Evolutionary conservation across 2,888 invertebrate species (phyloP), one percentile per base, ranked within the genome.

Genomic region (Augochlorella aurata): DNA sequence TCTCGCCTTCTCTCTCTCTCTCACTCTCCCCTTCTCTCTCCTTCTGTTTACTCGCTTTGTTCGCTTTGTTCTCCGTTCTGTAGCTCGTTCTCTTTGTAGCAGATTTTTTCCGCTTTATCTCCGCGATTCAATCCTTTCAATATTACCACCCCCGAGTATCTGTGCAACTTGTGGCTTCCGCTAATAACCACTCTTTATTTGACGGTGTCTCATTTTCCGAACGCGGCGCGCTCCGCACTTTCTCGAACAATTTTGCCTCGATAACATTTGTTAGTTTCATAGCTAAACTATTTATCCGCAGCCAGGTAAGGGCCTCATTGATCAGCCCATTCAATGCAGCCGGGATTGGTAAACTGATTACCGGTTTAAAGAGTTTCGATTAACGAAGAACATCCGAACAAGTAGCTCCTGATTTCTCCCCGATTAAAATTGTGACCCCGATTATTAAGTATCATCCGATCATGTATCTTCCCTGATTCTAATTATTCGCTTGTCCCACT

Each of bases 61-160:
- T 21, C 44, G 58, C 58, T 58, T 54, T 24, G 16, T 44, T 21
- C 44, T 54, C 38, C 16, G 47, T 29, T 21, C 38, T 18, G 16
- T 61, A 16, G 16, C 69, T 5, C 18, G 50, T 29, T 21, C 29
- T 18, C 18, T 24, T 24, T 21, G 12, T 29, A 38, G 10, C 47
- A 45, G 24, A 21, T 49, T 18, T 45, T 49, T 4, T n/a, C 16
- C n/a, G n/a, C 38, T 38, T 73, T 44, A 8, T 44, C 50, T 61
- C 61, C 29, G 29, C 61, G 61, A 61, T 61, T 61, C 61, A 61
- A 61, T 44, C 44, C 65, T 72, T 72, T 47, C 71, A 16, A 24
- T 44, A 72, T 45, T 58, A 24, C 58, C 12, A 3, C 18, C 45
- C 24, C 10, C 18, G 10, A 45, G 58, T 54, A 68, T n/a, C 24